Evolutionary conservation across 2,888 invertebrate genomes (phyloP), one percentile per base, ranked within the genome.

Genomic region (Oxytorus armatus): DNA sequence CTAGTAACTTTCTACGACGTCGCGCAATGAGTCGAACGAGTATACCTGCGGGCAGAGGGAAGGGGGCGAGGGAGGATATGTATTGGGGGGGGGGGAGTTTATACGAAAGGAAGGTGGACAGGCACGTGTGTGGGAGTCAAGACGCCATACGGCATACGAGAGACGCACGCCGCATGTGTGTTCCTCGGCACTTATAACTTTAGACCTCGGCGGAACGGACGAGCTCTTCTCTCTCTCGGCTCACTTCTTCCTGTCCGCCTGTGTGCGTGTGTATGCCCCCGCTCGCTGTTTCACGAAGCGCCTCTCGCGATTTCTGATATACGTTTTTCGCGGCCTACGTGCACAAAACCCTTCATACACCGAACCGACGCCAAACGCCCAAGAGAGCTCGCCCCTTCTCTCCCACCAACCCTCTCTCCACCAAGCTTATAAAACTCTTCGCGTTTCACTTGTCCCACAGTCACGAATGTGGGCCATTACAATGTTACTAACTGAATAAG

Each of bases 1-100:
- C 91, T 90, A 90, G 89, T 89, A 88, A 91, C 91, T 91, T 91
- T 91, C 91, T 91, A 90, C 87, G 85, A 80, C 85, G 86, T 82
- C 83, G 86, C 81, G 81, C 55, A 68, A 72, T 44, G 70, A 72
- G 57, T 68, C 75, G 76, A 68, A 68, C 47, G 74, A 74, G 57
- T 55, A 29, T 57, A 42, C n/a, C 39, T 39, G 72, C 21, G 39
- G 39, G 69, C 25, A 16, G 59, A 55, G 59, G 51, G 33, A 36
- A 53, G 51, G 23, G 51, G 39, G 47, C 49, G 53, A 29, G 42
- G 11, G 55, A 44, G 39, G 18, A 18, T 44, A 66, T 61, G 63
- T 63, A 65, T 49, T 14, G 36, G 23, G 21, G 29, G 44, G 51
- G 44, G n/a, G 68, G 39, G 53, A 49, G 47, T 49, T 57, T 57